Percentiles rank a stretch among this genome's conserved stretches.
These are phyloP conservation scores for Leucophenga maculata DNA, from an alignment of 2,888 invertebrate species.

Conservation along the genomic window DNA sequence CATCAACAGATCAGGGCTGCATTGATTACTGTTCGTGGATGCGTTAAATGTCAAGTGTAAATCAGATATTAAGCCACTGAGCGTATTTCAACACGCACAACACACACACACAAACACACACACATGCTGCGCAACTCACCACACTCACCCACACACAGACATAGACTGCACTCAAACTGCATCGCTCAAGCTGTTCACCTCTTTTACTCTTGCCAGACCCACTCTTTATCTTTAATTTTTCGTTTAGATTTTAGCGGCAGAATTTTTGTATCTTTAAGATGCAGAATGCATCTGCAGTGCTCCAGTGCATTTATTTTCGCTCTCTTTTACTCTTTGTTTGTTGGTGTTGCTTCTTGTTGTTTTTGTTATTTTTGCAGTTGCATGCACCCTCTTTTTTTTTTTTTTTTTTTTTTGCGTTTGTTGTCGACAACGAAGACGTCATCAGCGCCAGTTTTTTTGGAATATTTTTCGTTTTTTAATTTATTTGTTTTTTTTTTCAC, in stretches of 20 bases:
- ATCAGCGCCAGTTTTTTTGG: not conserved
- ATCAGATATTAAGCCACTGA: constrained; percentile 33
- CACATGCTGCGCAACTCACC: constrained; percentile 18
- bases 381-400: constrained; percentile 8
- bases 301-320: constrained; percentile 23
- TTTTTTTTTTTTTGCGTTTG: not conserved
- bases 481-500: constrained; percentile 15
- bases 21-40: not conserved
- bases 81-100: constrained; percentile 26
- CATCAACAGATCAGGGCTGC: not conserved
- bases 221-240: no score
- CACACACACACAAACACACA: constrained; percentile 27
- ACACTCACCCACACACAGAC: constrained; percentile 21
- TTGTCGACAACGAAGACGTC: not conserved
- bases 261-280: constrained; percentile 51
- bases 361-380: constrained; percentile 28
- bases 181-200: not conserved
- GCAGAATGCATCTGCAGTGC: constrained; percentile 54
- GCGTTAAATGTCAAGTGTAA: constrained; percentile 49
- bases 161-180: constrained; percentile 2
- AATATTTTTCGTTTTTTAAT: not conserved
- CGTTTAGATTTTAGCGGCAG: no score
- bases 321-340: constrained; percentile 40
- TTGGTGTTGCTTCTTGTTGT: constrained; percentile 25
- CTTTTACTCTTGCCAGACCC: not conserved